A percentile compares a stretch with the other conserved stretches of the same genome.
These are phyloP conservation scores for Leuciscus waleckii DNA, from an alignment of 2,797 vertebrate species.

Conservation along the genomic window DNA sequence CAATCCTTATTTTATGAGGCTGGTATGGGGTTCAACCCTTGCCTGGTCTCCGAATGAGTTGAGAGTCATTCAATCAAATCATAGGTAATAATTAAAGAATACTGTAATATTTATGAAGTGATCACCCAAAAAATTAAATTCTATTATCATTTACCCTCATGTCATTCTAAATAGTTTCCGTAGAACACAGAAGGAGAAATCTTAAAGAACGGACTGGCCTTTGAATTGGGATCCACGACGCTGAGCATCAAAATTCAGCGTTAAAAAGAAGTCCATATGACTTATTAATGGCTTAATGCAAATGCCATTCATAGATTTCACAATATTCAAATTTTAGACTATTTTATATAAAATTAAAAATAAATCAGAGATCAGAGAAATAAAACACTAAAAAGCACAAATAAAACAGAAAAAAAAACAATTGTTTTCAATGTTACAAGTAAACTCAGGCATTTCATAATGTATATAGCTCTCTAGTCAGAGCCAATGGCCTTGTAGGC, in stretches of 20 bases:
- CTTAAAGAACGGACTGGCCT: not conserved
- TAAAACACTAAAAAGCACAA: no score
- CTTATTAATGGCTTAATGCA: not conserved
- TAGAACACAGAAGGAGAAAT: not conserved
- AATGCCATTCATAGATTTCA: no score
- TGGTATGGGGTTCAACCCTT: not conserved
- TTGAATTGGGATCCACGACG: not conserved
- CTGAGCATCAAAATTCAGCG: not conserved
- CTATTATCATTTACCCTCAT: not conserved
- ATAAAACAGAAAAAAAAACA: rapidly evolving
- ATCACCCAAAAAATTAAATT: not conserved
- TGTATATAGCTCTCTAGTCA: not conserved
- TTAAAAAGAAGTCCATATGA: not conserved
- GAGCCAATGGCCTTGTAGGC: no score
- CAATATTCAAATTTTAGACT: no score
- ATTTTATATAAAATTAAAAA: no score
- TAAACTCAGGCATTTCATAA: no score
- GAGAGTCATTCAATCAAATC: not conserved
- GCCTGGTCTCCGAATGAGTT: not conserved
- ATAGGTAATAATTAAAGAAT: not conserved
- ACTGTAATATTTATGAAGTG: not conserved
- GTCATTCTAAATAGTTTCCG: not conserved
- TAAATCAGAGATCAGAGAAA: no score
- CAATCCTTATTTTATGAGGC: conserved; percentile 1
- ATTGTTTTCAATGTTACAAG: no score